Evolutionary conservation across 2,113 vertebrate genomes (phyloP).

Genomic region (Numenius arquata): DNA sequence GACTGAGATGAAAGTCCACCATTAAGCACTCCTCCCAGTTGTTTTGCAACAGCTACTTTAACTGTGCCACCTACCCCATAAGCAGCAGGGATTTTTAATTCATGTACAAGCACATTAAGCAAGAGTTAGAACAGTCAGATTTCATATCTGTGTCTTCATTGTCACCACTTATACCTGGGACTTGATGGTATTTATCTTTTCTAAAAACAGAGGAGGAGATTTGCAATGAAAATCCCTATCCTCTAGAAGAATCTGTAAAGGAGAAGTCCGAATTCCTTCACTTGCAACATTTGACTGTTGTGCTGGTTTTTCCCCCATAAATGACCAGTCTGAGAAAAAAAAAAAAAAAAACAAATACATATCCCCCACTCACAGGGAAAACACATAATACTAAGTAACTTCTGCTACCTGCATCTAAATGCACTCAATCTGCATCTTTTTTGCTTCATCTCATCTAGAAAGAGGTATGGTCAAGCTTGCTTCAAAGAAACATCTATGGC

Average conservation of each 20-base stretch:
- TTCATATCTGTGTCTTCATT: not conserved
- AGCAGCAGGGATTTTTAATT: not conserved
- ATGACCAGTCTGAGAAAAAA: not conserved
- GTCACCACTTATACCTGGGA: not conserved
- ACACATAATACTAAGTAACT: not conserved
- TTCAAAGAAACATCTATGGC: not conserved
- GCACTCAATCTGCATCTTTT: not conserved
- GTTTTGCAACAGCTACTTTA: not conserved
- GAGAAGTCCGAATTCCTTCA: not conserved
- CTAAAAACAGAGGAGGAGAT: not conserved
- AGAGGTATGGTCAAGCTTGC: not conserved
- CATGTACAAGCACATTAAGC: not conserved
- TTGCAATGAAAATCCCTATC: not conserved
- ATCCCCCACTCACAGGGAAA: not conserved
- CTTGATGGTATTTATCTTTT: not conserved
- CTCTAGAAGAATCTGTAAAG: not conserved
- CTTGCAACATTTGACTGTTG: not conserved
- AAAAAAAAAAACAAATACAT: not conserved
- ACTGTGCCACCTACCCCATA: not conserved
- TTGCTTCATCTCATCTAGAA: not conserved
- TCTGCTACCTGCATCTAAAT: not conserved
- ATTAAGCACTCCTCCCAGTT: not conserved
- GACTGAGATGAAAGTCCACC: not conserved
- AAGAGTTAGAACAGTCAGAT: not conserved
- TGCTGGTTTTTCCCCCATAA: not conserved